These are phyloP conservation scores for Micromys minutus DNA, from an alignment of 2,113 vertebrate genomes.

Conservation along the genomic window DNA sequence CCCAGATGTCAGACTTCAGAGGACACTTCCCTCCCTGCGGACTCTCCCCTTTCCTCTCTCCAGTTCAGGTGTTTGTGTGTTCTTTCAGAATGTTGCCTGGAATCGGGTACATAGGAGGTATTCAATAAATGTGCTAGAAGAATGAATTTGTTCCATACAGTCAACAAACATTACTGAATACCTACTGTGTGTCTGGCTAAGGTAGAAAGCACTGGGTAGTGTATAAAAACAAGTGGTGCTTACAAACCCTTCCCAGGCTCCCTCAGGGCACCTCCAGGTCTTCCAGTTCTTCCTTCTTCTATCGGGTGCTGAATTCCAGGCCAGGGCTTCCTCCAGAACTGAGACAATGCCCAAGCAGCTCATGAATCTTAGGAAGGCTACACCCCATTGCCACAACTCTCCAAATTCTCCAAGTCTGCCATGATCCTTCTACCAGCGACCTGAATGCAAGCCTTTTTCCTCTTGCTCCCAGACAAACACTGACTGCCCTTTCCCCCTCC, in stretches of 20 bases:
- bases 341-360: neutral
- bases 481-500: conserved; percentile 14
- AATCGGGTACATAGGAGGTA: neutral
- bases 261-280: neutral
- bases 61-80: neutral
- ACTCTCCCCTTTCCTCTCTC: neutral
- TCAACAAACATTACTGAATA: neutral
- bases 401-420: neutral
- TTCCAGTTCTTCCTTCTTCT: neutral
- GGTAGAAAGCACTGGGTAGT: neutral
- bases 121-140: neutral
- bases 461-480: neutral
- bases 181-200: neutral
- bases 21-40: neutral
- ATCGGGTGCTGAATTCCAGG: neutral
- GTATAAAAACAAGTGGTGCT: neutral
- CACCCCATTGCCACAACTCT: neutral
- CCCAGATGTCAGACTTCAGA: neutral
- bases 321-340: neutral
- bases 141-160: neutral
- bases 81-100: conserved; percentile 23
- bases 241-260: neutral
- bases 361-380: neutral
- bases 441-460: neutral
- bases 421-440: neutral